phyloP scores from a whole-genome alignment of 2,113 vertebrate genomes.

The Corapipo altera region DNA sequence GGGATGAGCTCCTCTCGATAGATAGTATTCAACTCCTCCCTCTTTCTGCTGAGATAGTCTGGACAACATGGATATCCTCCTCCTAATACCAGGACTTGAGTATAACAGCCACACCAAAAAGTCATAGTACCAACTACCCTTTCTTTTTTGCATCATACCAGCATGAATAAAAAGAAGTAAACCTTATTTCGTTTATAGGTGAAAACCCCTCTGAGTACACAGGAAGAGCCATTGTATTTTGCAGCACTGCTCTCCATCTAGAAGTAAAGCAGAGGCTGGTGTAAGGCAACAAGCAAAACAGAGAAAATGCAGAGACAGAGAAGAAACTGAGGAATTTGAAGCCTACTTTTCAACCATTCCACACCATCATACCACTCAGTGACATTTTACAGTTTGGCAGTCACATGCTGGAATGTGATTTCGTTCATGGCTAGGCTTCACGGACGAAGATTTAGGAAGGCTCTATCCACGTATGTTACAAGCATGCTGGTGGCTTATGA shows the following conservation, averaged over 20 bases:
- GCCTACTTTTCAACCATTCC: background rate
- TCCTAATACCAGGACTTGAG: accelerated
- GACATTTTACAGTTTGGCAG: background rate
- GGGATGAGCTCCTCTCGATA: background rate
- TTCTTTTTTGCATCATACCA: background rate
- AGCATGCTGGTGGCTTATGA: no score
- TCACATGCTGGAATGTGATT: background rate
- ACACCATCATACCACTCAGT: background rate
- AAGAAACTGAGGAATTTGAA: background rate
- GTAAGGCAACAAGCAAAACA: background rate
- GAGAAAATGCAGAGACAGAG: background rate
- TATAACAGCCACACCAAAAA: background rate
- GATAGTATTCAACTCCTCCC: background rate
- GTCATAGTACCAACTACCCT: background rate
- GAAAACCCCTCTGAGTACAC: accelerated
- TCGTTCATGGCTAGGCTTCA: no score
- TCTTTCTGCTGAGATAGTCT: background rate
- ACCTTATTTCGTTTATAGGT: background rate
- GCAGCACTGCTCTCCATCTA: accelerated
- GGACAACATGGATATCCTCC: background rate
- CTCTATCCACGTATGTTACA: no score
- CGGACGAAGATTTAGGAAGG: no score
- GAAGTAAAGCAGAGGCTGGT: background rate
- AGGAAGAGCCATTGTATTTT: background rate
- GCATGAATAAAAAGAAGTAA: background rate